phyloP scores from a whole-genome alignment of 2,113 vertebrate genomes.

The Sprattus sprattus region DNA sequence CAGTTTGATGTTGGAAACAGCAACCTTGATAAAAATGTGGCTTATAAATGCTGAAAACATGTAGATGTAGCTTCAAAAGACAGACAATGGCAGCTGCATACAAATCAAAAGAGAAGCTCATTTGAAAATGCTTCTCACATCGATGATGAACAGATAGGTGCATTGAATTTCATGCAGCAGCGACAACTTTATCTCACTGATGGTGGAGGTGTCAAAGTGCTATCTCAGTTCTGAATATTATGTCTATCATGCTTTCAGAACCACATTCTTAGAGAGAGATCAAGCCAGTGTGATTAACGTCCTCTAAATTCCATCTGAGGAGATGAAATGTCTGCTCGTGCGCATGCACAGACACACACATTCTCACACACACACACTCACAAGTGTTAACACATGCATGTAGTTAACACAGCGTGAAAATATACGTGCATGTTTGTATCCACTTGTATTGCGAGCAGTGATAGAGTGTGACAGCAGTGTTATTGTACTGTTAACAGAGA shows the following conservation, averaged over 20 bases:
- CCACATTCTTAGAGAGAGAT: not conserved
- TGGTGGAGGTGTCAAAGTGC: not conserved
- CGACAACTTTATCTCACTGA: not conserved
- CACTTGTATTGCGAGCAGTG: not conserved
- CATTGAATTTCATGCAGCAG: not conserved
- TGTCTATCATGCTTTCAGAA: not conserved
- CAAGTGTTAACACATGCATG: not conserved
- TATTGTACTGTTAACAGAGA: constrained; percentile 17
- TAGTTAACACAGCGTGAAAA: not conserved
- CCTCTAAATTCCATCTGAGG: not conserved
- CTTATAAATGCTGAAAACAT: not conserved
- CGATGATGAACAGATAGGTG: not conserved
- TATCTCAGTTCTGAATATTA: not conserved
- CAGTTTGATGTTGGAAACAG: not conserved
- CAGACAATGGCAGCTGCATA: not conserved
- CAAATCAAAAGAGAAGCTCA: not conserved
- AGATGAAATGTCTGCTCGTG: not conserved
- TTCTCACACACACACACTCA: not conserved
- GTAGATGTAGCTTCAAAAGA: not conserved
- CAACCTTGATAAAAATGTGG: not conserved
- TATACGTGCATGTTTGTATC: not conserved
- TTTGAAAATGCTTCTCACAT: not conserved
- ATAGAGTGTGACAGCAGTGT: constrained; percentile 13
- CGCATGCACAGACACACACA: not conserved
- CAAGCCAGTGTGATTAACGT: not conserved